These are phyloP conservation scores for Drosophila fungiperda DNA, from an alignment of 2,888 invertebrate species.

Conservation along the genomic window DNA sequence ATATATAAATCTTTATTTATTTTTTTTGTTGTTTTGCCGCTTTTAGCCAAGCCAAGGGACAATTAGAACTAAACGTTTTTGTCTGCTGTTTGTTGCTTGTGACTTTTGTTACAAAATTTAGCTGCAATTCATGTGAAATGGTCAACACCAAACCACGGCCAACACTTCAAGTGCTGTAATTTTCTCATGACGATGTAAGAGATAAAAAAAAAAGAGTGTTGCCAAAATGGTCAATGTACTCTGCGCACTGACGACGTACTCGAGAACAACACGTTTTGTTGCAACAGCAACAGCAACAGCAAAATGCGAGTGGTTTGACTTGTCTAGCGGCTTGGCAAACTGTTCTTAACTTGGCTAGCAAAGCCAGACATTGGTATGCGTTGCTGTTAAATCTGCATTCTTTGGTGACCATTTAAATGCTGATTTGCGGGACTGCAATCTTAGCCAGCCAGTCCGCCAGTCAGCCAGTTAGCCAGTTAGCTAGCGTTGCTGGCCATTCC, in stretches of 20 bases:
- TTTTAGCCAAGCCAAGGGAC: conserved; percentile 9
- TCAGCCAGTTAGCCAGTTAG: neutral
- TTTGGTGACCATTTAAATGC: conserved; percentile 70
- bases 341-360: conserved; percentile 49
- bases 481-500: neutral
- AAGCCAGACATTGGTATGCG: conserved; percentile 62
- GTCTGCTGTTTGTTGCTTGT: conserved; percentile 30
- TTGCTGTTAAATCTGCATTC: conserved; percentile 80
- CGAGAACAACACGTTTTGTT: neutral
- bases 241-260: conserved; percentile 3
- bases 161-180: conserved; percentile 67
- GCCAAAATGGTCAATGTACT: conserved; percentile 78
- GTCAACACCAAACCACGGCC: conserved; percentile 24
- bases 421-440: conserved; percentile 39
- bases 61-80: conserved; percentile 28
- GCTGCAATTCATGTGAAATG: conserved; percentile 76
- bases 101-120: conserved; percentile 73
- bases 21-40: conserved; percentile 1
- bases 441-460: conserved; percentile 29
- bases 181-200: conserved; percentile 66
- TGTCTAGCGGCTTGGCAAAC: conserved; percentile 60
- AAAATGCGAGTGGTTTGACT: conserved; percentile 69
- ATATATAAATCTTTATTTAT: neutral
- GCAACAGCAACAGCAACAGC: conserved; percentile 11
- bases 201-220: conserved; percentile 40